These are phyloP conservation scores for Diadromus collaris DNA, from an alignment of 2,888 invertebrate genomes.

Conservation along the genomic window DNA sequence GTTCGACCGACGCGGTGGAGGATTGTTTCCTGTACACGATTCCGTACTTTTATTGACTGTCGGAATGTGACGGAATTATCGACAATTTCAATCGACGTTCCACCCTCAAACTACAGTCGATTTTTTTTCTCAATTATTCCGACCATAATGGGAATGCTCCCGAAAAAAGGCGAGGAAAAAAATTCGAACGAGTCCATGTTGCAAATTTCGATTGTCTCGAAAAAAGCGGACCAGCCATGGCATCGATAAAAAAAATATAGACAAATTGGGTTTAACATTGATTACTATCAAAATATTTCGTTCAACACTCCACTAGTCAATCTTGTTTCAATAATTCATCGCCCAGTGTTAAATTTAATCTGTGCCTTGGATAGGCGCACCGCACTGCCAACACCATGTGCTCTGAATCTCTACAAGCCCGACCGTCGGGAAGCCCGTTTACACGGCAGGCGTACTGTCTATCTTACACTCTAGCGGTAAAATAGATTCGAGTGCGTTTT, in stretches of 20 bases:
- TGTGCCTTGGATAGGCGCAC: conserved; percentile 1
- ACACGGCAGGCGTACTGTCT: neutral
- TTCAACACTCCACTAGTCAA: neutral
- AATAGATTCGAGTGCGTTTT: no score
- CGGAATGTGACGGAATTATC: conserved; percentile 11
- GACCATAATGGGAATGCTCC: neutral
- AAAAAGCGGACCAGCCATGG: neutral
- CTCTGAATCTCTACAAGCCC: neutral
- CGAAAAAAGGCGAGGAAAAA: neutral
- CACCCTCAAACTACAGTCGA: neutral
- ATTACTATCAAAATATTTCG: neutral
- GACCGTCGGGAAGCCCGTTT: neutral
- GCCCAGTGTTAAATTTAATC: conserved; percentile 28
- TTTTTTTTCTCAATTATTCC: conserved; percentile 1
- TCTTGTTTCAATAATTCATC: conserved; percentile 25
- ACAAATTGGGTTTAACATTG: neutral
- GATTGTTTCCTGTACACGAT: neutral
- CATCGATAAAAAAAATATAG: neutral
- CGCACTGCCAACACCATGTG: conserved; percentile 53
- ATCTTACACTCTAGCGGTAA: neutral
- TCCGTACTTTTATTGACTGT: neutral
- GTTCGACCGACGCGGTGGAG: neutral
- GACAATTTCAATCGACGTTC: conserved; percentile 14
- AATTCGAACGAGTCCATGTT: neutral
- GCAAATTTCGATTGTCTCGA: neutral